Conservation (phyloP, 1,140 invertebrate genomes). For the Cryptotermes secundus region DNA sequence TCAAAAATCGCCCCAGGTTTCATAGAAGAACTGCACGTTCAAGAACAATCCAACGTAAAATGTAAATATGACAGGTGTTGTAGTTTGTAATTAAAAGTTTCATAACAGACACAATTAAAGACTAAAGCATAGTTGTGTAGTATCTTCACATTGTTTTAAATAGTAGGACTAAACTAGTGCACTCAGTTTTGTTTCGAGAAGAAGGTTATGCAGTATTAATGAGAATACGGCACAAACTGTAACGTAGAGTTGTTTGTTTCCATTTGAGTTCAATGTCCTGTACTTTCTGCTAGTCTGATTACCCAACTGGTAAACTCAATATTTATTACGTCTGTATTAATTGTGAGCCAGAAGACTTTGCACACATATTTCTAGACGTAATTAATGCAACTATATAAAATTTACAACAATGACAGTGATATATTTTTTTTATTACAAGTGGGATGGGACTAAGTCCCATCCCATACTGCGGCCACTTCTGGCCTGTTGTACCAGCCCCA, state of each 20-base stretch:
- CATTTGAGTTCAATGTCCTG: too few species aligned
- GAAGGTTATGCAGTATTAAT: not conserved
- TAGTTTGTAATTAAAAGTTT: not conserved
- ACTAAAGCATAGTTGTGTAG: not conserved
- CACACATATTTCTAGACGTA: too few species aligned
- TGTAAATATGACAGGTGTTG: not conserved
- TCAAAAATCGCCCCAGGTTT: not conserved
- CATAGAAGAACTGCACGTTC: not conserved
- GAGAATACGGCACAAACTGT: not conserved
- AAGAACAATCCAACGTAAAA: not conserved
- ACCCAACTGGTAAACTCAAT: too few species aligned
- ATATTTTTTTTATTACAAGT: too few species aligned
- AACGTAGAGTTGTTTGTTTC: not conserved
- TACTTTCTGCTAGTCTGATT: too few species aligned
- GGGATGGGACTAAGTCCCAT: too few species aligned
- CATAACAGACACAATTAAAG: not conserved
- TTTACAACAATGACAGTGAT: too few species aligned
- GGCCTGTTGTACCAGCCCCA: too few species aligned
- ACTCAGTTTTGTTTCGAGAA: not conserved
- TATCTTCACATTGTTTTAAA: not conserved
- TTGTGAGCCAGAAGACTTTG: too few species aligned
- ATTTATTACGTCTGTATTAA: too few species aligned
- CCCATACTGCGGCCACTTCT: too few species aligned
- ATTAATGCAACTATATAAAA: too few species aligned
- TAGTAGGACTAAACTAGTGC: not conserved